Evolutionary conservation across 2,888 invertebrate species (phyloP), one percentile per base, ranked within the genome.

Genomic region (Drosophila antonietae): DNA sequence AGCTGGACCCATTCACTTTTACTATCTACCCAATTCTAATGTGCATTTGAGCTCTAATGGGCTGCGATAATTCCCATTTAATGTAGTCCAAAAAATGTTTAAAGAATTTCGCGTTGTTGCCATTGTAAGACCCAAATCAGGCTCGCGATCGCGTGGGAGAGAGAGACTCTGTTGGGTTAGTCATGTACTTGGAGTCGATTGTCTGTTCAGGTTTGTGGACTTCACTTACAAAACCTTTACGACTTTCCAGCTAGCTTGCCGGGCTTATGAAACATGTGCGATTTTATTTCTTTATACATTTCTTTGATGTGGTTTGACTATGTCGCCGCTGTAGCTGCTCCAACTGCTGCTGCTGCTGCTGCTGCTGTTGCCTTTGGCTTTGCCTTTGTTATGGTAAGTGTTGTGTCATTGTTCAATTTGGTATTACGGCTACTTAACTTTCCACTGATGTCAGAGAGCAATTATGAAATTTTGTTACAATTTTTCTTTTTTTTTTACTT

Each of bases 371-470:
- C 4, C 28, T 28, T 28, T 18, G 33, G 6, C 33, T 53, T 60
- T 67, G 51, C 37, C 18, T 57, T 52, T 58, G 60, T 72, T 68
- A 31, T n/a, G n/a, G 61, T 47, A 47, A 65, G 59, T 49, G 56
- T 81, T 80, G 73, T 73, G 78, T 71, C 78, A 79, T 80, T 66
- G 59, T 75, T 72, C 28, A 56, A 65, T 79, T 80, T 77, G 43
- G 63, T 57, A 62, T 72, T 78, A 47, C 65, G 75, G 71, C 68
- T 73, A 59, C 49, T 73, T 73, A 73, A 59, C 80, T 70, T 82
- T 73, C 59, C 66, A 73, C 60, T 67, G 67, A 56, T 63, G 80
- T 71, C 67, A 71, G 67, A 60, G 33, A 18, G 8, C 43, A 78
- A 81, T 78, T 78, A 80, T 64, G 65, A 57, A 64, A 31, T 62